Conservation (phyloP, 2,113 vertebrate species). For the Daphoenositta chrysoptera region DNA sequence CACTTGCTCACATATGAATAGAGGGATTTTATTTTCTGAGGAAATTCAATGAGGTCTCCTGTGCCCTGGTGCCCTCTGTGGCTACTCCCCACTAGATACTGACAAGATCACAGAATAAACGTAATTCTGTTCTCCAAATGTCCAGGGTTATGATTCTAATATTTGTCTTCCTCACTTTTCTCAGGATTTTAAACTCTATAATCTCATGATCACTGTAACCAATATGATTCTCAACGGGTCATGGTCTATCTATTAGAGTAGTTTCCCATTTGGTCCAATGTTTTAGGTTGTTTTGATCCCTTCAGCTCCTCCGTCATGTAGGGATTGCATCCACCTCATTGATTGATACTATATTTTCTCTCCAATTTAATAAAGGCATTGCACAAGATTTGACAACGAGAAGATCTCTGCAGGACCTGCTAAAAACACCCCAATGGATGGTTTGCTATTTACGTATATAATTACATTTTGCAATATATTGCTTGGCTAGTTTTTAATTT, state of each 20-base stretch:
- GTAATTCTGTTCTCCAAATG: background rate
- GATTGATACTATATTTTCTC: background rate
- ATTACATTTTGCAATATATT: background rate
- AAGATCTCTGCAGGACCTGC: background rate
- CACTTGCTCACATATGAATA: background rate
- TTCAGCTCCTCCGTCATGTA: background rate
- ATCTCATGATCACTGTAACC: background rate
- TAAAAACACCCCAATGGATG: background rate
- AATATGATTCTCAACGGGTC: accelerated
- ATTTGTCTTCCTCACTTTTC: background rate
- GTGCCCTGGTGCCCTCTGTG: background rate
- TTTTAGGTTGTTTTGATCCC: background rate
- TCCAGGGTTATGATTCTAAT: background rate
- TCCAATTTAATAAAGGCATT: background rate
- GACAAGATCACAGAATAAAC: background rate
- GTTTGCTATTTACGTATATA: background rate
- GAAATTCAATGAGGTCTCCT: background rate
- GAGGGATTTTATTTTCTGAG: background rate
- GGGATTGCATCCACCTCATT: background rate
- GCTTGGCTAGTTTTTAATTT: background rate
- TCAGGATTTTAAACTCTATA: background rate
- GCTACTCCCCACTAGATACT: background rate
- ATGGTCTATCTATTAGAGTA: background rate
- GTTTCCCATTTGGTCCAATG: background rate
- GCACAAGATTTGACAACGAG: background rate